phyloP scores from a whole-genome alignment of 2,888 invertebrate species.

The Metopia argyrocephala region DNA sequence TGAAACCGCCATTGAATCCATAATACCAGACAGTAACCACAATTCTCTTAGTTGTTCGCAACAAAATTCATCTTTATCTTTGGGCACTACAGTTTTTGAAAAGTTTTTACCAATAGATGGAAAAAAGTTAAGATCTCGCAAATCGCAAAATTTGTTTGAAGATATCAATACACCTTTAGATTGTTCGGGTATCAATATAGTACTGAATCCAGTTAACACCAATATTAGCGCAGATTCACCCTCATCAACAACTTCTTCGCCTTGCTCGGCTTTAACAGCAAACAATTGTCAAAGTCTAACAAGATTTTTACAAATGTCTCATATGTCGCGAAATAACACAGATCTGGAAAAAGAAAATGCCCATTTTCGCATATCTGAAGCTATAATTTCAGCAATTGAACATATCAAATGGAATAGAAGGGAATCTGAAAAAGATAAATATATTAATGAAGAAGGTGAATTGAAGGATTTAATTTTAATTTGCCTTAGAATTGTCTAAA shows the following conservation, averaged over 20 bases:
- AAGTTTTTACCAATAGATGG: slow-evolving; percentile 75
- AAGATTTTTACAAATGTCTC: slow-evolving; percentile 85
- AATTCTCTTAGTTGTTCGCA: slow-evolving; percentile 35
- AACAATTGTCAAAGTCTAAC: slow-evolving; percentile 83
- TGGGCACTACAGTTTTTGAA: slow-evolving; percentile 71
- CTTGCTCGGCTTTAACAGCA: slow-evolving; percentile 34
- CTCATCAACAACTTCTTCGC: slow-evolving; percentile 41
- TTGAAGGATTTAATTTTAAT: neutral
- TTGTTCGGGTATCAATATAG: slow-evolving; percentile 49
- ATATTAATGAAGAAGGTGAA: slow-evolving; percentile 53
- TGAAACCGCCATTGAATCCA: slow-evolving; percentile 55
- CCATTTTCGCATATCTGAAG: slow-evolving; percentile 91
- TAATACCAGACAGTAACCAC: slow-evolving; percentile 42
- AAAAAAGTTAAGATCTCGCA: slow-evolving; percentile 72
- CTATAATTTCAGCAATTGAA: slow-evolving; percentile 90
- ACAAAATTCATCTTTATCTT: slow-evolving; percentile 31
- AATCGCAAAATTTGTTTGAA: slow-evolving; percentile 73
- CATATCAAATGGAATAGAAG: slow-evolving; percentile 83
- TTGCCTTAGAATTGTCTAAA: neutral
- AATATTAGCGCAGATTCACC: slow-evolving; percentile 2
- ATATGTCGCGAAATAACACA: slow-evolving; percentile 85
- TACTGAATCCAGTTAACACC: neutral
- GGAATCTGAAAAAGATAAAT: slow-evolving; percentile 50
- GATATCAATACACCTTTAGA: slow-evolving; percentile 71
- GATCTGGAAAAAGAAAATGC: slow-evolving; percentile 91